These are phyloP conservation scores for Cairina moschata DNA, from an alignment of 2,113 vertebrate species.

Conservation along the genomic window DNA sequence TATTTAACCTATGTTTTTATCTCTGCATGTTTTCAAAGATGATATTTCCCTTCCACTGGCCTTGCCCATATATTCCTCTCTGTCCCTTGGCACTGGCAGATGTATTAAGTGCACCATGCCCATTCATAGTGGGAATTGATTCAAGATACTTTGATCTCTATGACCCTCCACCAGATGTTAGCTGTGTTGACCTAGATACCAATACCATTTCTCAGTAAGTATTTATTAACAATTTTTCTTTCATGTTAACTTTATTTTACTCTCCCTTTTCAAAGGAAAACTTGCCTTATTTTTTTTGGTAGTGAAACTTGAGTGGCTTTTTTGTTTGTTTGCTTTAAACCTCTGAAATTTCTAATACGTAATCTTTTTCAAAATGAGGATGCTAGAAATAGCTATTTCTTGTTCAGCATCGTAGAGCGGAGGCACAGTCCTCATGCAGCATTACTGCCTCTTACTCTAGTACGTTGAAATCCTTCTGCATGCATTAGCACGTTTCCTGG, in stretches of 20 bases:
- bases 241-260: neutral
- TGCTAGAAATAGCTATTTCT: neutral
- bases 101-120: conserved; percentile 95
- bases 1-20: neutral
- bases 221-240: neutral
- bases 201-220: conserved; percentile 99
- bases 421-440: neutral
- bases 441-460: neutral
- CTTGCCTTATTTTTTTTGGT: neutral
- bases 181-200: conserved; percentile 98
- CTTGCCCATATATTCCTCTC: conserved; percentile 96
- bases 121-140: conserved; percentile 98
- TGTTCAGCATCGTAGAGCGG: accelerated
- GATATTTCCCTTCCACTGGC: conserved; percentile 99
- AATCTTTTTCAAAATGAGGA: neutral
- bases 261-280: neutral
- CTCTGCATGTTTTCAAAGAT: conserved; percentile 80
- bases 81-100: conserved; percentile 96
- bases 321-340: neutral
- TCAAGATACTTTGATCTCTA: conserved; percentile 98
- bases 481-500: neutral
- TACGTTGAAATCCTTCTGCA: neutral
- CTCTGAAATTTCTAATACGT: neutral
- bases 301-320: neutral
- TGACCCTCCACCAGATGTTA: conserved; percentile 94